phyloP scores from a whole-genome alignment of 2,888 invertebrate species.

The Lasioglossum oenotherae region DNA sequence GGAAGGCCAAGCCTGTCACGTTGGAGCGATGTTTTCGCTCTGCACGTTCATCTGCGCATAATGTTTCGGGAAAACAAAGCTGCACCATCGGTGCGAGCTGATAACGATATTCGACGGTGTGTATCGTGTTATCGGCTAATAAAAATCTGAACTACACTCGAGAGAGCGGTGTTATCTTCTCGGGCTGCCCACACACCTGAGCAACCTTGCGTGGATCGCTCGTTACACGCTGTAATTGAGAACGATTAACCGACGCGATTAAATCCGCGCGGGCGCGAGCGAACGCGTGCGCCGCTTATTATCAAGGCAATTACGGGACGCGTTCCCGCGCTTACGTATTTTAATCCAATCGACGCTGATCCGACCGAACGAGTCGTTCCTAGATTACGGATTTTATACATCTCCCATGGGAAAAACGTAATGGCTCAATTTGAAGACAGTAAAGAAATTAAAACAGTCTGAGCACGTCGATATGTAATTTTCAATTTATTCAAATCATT shows the following conservation, averaged over 20 bases:
- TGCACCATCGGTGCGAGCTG: neutral
- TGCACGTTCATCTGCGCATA: conserved; percentile 17
- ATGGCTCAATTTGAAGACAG: neutral
- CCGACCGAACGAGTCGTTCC: neutral
- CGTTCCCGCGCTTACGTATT: neutral
- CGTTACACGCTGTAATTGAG: conserved; percentile 23
- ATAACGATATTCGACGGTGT: conserved; percentile 47
- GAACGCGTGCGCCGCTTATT: neutral
- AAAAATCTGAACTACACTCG: conserved; percentile 56
- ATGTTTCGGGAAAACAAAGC: conserved; percentile 19
- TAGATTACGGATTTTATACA: neutral
- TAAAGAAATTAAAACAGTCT: neutral
- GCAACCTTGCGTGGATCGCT: conserved; percentile 13
- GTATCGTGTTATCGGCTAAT: conserved; percentile 51
- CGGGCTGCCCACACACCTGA: conserved; percentile 1
- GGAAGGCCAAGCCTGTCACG: neutral
- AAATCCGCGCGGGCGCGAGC: neutral
- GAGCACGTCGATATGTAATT: neutral
- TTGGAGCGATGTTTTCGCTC: neutral
- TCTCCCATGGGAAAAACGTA: neutral
- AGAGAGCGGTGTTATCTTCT: conserved; percentile 34
- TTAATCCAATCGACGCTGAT: neutral
- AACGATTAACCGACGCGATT: conserved; percentile 24
- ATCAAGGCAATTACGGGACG: neutral
- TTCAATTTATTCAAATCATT: neutral